phyloP scores from a whole-genome alignment of 64 coral and sea anemone genomes.

The Acropora yongei region DNA sequence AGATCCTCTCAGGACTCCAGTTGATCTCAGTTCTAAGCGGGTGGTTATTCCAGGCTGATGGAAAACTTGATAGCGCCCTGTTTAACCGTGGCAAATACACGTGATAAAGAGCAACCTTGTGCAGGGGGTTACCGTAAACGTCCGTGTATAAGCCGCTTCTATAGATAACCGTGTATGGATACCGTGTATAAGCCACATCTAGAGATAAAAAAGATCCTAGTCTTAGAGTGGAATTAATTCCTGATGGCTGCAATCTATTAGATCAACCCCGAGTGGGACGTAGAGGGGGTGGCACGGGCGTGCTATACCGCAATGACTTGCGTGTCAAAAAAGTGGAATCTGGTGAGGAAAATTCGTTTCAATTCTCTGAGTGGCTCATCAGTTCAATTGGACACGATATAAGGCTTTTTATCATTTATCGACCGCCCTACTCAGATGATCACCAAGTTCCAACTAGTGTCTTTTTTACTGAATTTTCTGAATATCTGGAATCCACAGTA shows the following conservation, averaged over 20 bases:
- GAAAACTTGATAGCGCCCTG: conserved; percentile 33
- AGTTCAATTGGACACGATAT: not conserved
- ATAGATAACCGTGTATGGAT: too few species aligned
- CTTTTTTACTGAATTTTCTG: too few species aligned
- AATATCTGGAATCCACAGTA: too few species aligned
- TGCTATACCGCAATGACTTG: conserved; percentile 18
- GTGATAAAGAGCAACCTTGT: conserved; percentile 33
- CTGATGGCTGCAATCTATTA: conserved; percentile 18
- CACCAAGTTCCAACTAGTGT: too few species aligned
- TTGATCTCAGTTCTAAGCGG: conserved; percentile 36
- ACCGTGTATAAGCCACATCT: too few species aligned
- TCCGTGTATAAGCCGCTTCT: too few species aligned
- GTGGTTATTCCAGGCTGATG: conserved; percentile 22
- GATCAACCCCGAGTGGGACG: conserved; percentile 28
- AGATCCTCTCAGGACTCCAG: conserved; percentile 13
- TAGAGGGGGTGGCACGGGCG: conserved; percentile 16
- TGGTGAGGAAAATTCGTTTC: not conserved
- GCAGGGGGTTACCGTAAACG: not conserved
- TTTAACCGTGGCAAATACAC: conserved; percentile 34
- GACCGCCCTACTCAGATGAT: too few species aligned
- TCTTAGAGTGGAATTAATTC: conserved; percentile 30
- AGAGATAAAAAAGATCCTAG: conserved; percentile 1
- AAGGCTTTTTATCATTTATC: conserved; percentile 19
- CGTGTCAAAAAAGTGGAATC: not conserved
- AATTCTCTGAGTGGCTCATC: conserved; percentile 46